Evolutionary conservation across 2,888 invertebrate genomes (phyloP).

Genomic region (Heliconius ethilla): DNA sequence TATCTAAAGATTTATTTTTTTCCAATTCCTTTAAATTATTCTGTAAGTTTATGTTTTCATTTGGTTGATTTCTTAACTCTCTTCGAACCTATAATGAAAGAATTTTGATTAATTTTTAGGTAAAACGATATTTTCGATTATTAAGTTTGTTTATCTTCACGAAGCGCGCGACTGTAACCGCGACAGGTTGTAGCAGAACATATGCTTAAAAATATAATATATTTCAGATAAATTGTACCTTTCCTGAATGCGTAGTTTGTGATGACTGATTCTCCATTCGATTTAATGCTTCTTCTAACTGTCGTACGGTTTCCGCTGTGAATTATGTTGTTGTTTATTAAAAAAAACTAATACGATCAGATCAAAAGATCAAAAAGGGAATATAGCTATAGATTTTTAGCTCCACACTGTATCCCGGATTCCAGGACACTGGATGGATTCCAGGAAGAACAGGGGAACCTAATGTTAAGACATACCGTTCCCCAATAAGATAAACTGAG

Average conservation of each 20-base stretch:
- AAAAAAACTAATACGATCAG: too few species aligned
- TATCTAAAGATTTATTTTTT: slow-evolving; percentile 51
- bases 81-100: slow-evolving; percentile 50
- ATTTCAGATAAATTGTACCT: slow-evolving; percentile 52
- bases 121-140: too few species aligned
- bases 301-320: slow-evolving; percentile 65
- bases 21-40: slow-evolving; percentile 36
- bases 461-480: too few species aligned
- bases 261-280: slow-evolving; percentile 60
- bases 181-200: too few species aligned
- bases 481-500: too few species aligned
- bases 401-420: not conserved
- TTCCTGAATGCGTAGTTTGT: slow-evolving; percentile 47
- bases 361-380: not conserved
- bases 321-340: not conserved
- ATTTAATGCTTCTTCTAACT: slow-evolving; percentile 64
- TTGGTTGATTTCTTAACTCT: slow-evolving; percentile 41
- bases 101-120: not conserved
- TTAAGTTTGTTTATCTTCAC: too few species aligned
- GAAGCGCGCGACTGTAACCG: too few species aligned
- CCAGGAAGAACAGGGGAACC: too few species aligned
- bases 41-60: slow-evolving; percentile 29
- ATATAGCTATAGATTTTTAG: not conserved
- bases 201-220: not conserved
- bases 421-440: too few species aligned